Evolutionary conservation across 2,113 vertebrate genomes (phyloP).

Genomic region (Lutjanus erythropterus): DNA sequence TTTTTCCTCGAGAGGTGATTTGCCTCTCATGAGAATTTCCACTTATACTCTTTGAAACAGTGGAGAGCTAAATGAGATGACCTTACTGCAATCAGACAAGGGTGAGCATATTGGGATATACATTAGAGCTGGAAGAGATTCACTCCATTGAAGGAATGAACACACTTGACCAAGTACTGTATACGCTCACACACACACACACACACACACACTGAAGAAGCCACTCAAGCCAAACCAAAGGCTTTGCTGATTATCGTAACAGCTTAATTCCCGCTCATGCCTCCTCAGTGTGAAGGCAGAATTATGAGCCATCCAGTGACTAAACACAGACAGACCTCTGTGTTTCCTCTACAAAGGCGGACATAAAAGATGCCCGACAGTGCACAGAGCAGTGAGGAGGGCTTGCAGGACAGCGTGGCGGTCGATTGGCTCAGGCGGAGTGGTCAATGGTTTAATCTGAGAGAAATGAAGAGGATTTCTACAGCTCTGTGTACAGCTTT

Average conservation of each 20-base stretch:
- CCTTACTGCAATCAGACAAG: conserved; percentile 60
- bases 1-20: conserved; percentile 43
- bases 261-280: conserved; percentile 45
- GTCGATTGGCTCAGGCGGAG: conserved; percentile 65
- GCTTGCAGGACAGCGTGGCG: conserved; percentile 40
- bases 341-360: conserved; percentile 59
- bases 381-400: conserved; percentile 16
- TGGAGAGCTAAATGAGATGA: conserved; percentile 46
- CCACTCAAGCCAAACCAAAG: conserved; percentile 41
- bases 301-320: conserved; percentile 56
- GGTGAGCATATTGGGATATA: conserved; percentile 24
- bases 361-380: conserved; percentile 50
- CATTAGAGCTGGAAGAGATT: conserved; percentile 33
- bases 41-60: conserved; percentile 53
- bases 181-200: conserved; percentile 3
- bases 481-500: conserved; percentile 59
- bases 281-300: conserved; percentile 50
- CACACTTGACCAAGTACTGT: neutral
- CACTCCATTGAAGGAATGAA: conserved; percentile 33
- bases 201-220: conserved; percentile 7
- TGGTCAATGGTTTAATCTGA: conserved; percentile 78
- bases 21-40: conserved; percentile 45
- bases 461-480: conserved; percentile 78
- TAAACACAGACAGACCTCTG: conserved; percentile 47
- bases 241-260: conserved; percentile 52